Conservation (phyloP, 2,797 vertebrate genomes). For the Rhincodon typus region DNA sequence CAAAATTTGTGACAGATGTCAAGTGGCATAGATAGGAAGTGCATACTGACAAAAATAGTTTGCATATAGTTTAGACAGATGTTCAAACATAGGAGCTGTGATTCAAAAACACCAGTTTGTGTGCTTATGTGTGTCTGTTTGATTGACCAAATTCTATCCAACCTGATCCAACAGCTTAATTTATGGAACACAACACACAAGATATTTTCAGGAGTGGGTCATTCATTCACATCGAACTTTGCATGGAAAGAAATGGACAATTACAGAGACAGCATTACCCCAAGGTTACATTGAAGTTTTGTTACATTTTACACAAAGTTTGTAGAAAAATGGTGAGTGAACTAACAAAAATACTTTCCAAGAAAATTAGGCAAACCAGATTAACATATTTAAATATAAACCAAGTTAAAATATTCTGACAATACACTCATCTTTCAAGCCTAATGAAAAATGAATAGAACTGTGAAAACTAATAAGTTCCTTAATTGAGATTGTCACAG, state of each 20-base stretch:
- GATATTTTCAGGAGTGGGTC: not conserved
- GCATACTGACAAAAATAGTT: not conserved
- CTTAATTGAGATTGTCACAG: slow-evolving; percentile 26
- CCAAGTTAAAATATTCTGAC: slow-evolving; percentile 18
- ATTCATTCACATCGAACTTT: not conserved
- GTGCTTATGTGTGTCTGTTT: not conserved
- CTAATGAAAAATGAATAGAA: slow-evolving; percentile 5
- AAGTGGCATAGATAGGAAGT: not conserved
- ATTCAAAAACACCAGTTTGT: not conserved
- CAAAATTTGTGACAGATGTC: not conserved
- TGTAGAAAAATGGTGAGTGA: not conserved
- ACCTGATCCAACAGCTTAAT: not conserved
- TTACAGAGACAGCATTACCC: not conserved
- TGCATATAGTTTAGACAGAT: not conserved
- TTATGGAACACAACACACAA: not conserved
- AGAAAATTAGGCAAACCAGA: not conserved
- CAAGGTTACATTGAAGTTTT: not conserved
- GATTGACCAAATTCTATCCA: not conserved
- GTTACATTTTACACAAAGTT: not conserved
- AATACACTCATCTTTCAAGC: not conserved
- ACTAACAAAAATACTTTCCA: not conserved
- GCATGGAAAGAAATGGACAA: not conserved
- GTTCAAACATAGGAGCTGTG: not conserved
- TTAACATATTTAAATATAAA: slow-evolving; percentile 22
- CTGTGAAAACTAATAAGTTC: slow-evolving; percentile 16